These are phyloP conservation scores for Neotoma lepida DNA, from an alignment of 2,113 vertebrate genomes.

Conservation along the genomic window DNA sequence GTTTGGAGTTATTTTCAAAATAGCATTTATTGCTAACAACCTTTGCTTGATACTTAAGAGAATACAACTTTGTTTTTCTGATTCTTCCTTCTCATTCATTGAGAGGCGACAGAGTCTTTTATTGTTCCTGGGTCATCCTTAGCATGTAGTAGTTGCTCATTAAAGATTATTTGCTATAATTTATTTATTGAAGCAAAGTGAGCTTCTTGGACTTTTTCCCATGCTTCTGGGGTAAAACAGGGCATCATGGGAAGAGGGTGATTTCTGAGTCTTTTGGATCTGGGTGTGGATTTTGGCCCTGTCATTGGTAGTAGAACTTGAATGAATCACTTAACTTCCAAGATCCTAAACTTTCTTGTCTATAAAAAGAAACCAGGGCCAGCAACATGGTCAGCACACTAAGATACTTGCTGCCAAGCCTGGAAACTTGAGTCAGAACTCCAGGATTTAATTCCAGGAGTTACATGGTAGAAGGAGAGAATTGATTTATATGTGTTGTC, in stretches of 20 bases:
- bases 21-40: not conserved
- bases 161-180: not conserved
- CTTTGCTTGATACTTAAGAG: not conserved
- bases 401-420: not conserved
- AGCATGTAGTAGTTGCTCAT: not conserved
- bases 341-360: constrained; percentile 17
- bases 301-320: not conserved
- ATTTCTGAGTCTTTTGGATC: not conserved
- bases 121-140: not conserved
- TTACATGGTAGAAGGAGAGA: not conserved
- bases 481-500: not conserved
- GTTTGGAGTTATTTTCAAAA: constrained; percentile 18
- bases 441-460: not conserved
- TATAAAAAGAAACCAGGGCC: not conserved
- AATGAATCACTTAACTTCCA: not conserved
- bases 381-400: not conserved
- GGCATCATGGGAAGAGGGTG: not conserved
- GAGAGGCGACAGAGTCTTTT: not conserved
- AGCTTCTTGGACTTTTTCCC: not conserved
- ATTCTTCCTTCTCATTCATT: not conserved
- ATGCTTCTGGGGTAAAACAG: not conserved
- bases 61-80: not conserved
- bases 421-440: not conserved
- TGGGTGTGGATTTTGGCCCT: not conserved
- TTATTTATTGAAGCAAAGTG: constrained; percentile 42